Percentiles rank a stretch among this genome's conserved stretches.
Evolutionary conservation across 2,888 invertebrate genomes (phyloP).

Genomic region (Acholoe squamosa): DNA sequence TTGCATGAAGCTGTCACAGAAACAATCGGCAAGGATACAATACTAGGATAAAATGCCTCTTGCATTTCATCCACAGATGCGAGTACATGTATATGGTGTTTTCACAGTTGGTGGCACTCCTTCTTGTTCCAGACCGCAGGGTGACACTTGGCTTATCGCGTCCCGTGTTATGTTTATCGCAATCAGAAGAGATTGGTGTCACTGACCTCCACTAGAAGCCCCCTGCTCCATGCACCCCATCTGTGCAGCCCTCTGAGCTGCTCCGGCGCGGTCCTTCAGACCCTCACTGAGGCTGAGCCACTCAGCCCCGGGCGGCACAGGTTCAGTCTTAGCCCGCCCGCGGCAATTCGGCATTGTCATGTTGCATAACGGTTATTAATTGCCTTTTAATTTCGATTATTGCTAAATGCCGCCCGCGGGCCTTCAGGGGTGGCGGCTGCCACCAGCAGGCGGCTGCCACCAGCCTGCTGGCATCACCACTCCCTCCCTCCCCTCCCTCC

Average conservation of each 20-base stretch:
- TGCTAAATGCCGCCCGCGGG: conserved; percentile 55
- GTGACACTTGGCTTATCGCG: conserved; percentile 18
- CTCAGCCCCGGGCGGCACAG: neutral
- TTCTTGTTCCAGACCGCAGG: neutral
- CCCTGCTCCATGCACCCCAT: neutral
- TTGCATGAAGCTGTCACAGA: too few species aligned
- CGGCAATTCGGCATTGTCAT: conserved; percentile 36
- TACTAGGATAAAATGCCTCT: too few species aligned
- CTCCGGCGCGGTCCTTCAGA: neutral
- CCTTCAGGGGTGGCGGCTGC: neutral
- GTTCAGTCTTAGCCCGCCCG: neutral
- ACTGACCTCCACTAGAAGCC: conserved; percentile 15
- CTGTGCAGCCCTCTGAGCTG: neutral
- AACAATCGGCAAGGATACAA: too few species aligned
- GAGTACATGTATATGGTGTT: too few species aligned
- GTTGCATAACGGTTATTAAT: conserved; percentile 62
- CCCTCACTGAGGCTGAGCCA: neutral
- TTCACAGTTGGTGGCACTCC: too few species aligned
- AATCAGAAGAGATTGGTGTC: conserved; percentile 45
- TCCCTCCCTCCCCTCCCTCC: neutral
- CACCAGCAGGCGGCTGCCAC: neutral
- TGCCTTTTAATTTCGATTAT: conserved; percentile 64
- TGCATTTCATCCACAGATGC: too few species aligned
- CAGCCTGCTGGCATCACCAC: neutral
- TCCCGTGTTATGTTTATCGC: conserved; percentile 42